Conservation (phyloP, 2,113 vertebrate species). For the Charina bottae region DNA sequence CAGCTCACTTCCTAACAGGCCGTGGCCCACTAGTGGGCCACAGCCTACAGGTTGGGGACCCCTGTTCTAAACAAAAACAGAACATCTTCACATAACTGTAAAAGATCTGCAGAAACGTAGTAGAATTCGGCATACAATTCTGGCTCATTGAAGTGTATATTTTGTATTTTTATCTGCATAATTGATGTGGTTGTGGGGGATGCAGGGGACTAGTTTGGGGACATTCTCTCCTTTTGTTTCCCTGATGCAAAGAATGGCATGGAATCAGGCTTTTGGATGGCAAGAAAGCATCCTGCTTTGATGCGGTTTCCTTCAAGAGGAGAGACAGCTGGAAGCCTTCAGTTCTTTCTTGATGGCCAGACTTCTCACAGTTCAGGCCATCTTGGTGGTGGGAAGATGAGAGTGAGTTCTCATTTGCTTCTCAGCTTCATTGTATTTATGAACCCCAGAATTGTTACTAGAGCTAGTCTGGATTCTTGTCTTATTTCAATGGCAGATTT, state of each 20-base stretch:
- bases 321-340: not conserved
- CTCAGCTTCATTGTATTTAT: not conserved
- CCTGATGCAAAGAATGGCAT: not conserved
- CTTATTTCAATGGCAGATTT: not conserved
- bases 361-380: not conserved
- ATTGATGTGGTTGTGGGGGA: not conserved
- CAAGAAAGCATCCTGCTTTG: not conserved
- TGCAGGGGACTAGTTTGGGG: not conserved
- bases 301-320: not conserved
- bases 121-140: conserved; percentile 19
- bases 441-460: not conserved
- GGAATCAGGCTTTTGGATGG: not conserved
- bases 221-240: not conserved
- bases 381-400: not conserved
- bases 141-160: conserved; percentile 5
- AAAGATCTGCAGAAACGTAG: conserved; percentile 9
- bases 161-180: conserved; percentile 18
- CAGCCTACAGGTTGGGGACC: no score
- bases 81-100: not conserved
- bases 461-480: not conserved
- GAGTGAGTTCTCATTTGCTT: not conserved
- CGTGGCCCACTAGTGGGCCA: no score
- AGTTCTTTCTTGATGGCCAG: not conserved
- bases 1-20: no score
- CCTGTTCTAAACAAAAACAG: conserved; percentile 8